Base-by-base conservation (phyloP, 1,140 invertebrate species). In the Trachelipus rathkii region DNA sequence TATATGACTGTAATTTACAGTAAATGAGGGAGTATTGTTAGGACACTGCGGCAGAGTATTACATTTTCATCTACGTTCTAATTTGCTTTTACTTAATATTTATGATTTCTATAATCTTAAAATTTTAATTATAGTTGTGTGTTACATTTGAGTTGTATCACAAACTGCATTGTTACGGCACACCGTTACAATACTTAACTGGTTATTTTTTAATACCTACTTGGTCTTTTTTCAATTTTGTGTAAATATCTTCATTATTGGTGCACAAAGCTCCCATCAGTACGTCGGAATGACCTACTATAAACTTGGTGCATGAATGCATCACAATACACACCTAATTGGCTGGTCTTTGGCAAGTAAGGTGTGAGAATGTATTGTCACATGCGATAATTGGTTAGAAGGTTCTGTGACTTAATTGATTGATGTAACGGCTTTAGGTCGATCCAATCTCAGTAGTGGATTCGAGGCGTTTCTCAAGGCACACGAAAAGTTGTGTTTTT, bases 391-490 rank as follows among this genome's bases (percentile, higher is more conserved):
- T 88, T 33, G 50, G n/a, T n/a, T 10, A 23, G 44, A 88, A 75
- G 86, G 79, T 79, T 84, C 84, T 80, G 85, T 81, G 79, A 84
- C 69, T 89, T 89, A 0, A 90, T n/a, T 87, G 43, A 91, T 82
- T 78, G 91, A 87, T 0, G 88, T 84, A 33, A 97, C 87, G 5
- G 89, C 90, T 80, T 89, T 76, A 99, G 95, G 84, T 99, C 96
- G 23, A 91, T n/a, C 89, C 15, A 99, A 85, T 87, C 96, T 96
- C 81, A 99, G 85, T 0, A 93, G 87, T 0, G 97, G 97, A 88
- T 99, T 99, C n/a, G 97, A 1, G 97, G 97, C 0, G 93, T 93
- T 86, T 99, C 97, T 71, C n/a, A n/a, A 98, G 86, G 96, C 96
- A 99, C 21, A 99, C 78, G n/a, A n/a, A n/a, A 71, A 79, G 78